phyloP scores from a whole-genome alignment of 2,113 vertebrate genomes.

The Telmatochromis brichardi region DNA sequence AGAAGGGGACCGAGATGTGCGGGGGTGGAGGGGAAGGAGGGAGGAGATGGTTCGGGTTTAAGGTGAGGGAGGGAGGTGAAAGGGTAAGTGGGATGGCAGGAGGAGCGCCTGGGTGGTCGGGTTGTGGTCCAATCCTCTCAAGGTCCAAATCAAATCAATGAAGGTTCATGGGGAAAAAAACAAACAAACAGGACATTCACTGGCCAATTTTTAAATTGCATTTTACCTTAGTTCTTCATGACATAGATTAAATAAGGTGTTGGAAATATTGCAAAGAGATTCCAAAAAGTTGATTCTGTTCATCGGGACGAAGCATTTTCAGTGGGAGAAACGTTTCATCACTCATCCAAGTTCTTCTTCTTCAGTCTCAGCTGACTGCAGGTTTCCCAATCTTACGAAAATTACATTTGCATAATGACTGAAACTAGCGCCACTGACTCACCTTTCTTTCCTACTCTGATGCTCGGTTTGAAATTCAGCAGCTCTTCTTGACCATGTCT shows the following conservation, averaged over 20 bases:
- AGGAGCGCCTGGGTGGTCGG: too few relatives aligned
- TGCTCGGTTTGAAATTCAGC: not conserved
- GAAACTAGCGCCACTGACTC: not conserved
- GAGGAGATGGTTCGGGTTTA: too few relatives aligned
- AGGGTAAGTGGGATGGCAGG: too few relatives aligned
- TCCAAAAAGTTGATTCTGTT: not conserved
- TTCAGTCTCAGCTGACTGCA: not conserved
- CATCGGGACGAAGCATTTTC: not conserved
- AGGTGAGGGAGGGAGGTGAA: too few relatives aligned
- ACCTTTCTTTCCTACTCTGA: not conserved
- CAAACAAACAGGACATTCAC: not conserved
- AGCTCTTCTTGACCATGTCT: not conserved
- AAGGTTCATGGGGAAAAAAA: fast-evolving
- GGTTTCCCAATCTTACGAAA: not conserved
- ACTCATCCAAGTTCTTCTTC: not conserved
- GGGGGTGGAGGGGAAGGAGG: too few relatives aligned
- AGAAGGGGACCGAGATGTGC: too few relatives aligned
- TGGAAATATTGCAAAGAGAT: not conserved
- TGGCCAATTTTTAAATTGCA: not conserved
- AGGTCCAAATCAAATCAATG: too few relatives aligned
- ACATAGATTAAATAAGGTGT: not conserved
- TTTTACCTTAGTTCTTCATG: not conserved
- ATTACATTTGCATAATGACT: not conserved
- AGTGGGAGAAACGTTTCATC: not conserved
- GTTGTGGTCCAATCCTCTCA: too few relatives aligned